Percentiles rank a stretch among this genome's conserved stretches.
Conservation (phyloP, 2,888 invertebrate species). For the Plemyria rubiginata region DNA sequence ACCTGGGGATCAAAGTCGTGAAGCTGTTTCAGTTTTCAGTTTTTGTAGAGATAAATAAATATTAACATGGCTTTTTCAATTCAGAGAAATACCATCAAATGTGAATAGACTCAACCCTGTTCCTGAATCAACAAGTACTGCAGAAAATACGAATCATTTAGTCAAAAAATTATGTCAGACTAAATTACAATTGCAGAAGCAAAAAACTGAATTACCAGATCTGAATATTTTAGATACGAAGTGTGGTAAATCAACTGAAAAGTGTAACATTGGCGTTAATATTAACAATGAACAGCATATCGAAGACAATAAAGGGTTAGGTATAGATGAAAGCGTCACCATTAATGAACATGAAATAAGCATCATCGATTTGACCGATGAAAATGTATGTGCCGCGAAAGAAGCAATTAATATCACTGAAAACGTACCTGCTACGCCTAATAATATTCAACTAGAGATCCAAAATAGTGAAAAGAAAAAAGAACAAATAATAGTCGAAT, state of each 20-base stretch:
- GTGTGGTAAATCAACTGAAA: not conserved
- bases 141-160: constrained; percentile 3
- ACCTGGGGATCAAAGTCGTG: no score
- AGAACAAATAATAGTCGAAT: not conserved
- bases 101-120: not conserved
- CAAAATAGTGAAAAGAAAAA: not conserved
- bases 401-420: not conserved
- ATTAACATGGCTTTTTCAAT: not conserved
- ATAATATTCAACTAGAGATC: not conserved
- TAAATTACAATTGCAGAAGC: constrained; percentile 6
- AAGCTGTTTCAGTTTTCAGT: no score
- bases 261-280: not conserved
- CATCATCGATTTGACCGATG: constrained; percentile 22
- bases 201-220: not conserved
- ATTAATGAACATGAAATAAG: constrained; percentile 12
- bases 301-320: not conserved
- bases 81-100: constrained; percentile 8
- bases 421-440: not conserved
- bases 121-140: not conserved
- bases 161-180: constrained; percentile 11
- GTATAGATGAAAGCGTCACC: constrained; percentile 14
- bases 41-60: not conserved
- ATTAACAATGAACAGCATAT: not conserved
- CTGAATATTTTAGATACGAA: not conserved
- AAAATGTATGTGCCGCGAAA: not conserved